Conservation (phyloP, 2,797 vertebrate genomes). For the Nothura maculosa region DNA sequence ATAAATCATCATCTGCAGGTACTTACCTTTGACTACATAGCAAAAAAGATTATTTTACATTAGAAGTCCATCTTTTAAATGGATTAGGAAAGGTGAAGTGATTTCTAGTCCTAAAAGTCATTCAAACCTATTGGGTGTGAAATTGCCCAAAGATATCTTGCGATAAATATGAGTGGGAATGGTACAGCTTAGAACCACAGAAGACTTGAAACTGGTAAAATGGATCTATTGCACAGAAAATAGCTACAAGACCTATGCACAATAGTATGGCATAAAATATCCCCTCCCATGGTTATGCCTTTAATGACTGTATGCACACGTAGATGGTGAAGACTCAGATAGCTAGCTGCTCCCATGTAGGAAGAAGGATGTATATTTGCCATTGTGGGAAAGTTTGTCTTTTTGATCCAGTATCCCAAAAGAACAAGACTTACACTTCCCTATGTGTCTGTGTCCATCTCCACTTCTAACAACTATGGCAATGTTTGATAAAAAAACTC, state of each 20-base stretch:
- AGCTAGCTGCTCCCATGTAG: not conserved
- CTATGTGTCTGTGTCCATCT: not conserved
- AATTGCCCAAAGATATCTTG: not conserved
- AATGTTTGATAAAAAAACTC: not conserved
- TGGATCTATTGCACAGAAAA: not conserved
- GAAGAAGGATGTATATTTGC: not conserved
- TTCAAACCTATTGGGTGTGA: not conserved
- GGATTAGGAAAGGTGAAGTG: not conserved
- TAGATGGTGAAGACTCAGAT: not conserved
- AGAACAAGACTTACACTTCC: not conserved
- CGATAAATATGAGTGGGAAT: not conserved
- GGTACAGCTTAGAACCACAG: not conserved
- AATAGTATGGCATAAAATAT: not conserved
- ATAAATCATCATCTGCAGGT: not conserved
- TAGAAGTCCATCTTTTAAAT: not conserved
- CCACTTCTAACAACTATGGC: not conserved
- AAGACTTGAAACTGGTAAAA: not conserved
- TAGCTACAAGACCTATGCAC: not conserved
- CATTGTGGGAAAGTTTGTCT: not conserved
- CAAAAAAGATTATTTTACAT: not conserved
- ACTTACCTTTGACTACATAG: not conserved
- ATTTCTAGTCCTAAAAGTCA: not conserved
- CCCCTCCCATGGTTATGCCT: not conserved
- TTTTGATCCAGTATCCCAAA: not conserved
- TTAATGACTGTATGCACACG: not conserved